phyloP scores from a whole-genome alignment of 2,888 invertebrate genomes.

The Toxonevra muliebris region DNA sequence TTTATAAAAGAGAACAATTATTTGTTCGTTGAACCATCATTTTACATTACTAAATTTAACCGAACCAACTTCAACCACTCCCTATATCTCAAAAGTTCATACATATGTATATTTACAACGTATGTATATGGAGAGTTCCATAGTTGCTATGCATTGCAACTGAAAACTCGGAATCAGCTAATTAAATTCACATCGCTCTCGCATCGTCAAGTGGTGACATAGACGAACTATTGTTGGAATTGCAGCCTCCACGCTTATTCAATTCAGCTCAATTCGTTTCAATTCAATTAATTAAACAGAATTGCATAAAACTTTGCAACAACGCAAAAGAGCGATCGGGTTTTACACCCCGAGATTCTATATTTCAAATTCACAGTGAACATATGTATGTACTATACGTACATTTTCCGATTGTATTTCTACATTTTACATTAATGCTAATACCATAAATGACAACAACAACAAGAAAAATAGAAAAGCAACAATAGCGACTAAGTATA shows the following conservation, averaged over 20 bases:
- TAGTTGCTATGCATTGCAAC: not conserved
- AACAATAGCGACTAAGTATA: not conserved
- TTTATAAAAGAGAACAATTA: too few relatives aligned
- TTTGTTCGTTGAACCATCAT: too few relatives aligned
- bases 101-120: not conserved
- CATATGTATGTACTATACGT: conserved; percentile 15
- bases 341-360: too few relatives aligned
- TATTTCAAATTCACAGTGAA: not conserved
- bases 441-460: conserved; percentile 47
- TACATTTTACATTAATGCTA: conserved; percentile 40
- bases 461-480: conserved; percentile 31
- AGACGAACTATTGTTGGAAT: not conserved
- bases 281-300: conserved; percentile 57
- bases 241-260: conserved; percentile 29
- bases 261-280: conserved; percentile 54
- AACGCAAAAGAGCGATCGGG: conserved; percentile 11
- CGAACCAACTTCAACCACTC: too few relatives aligned
- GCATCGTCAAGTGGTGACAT: not conserved
- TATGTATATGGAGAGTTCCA: not conserved
- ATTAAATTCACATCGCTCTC: not conserved
- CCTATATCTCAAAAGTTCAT: not conserved
- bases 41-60: too few relatives aligned
- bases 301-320: conserved; percentile 42
- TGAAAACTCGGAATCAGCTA: too few relatives aligned
- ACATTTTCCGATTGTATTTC: conserved; percentile 8